These are phyloP conservation scores for Thecophora atra DNA, from an alignment of 2,888 invertebrate genomes.

Conservation along the genomic window DNA sequence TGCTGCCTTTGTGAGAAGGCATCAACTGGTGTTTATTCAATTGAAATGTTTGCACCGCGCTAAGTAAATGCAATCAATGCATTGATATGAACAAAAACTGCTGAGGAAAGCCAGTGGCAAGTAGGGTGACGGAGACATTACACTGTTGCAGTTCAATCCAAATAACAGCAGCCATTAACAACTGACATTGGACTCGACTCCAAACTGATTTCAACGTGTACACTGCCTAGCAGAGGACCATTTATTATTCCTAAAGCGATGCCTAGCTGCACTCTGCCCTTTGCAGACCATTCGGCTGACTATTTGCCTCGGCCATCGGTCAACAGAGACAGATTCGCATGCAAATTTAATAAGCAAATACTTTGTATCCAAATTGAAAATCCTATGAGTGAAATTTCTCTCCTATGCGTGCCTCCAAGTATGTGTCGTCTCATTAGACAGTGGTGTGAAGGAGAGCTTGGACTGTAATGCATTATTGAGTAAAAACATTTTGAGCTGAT, in stretches of 20 bases:
- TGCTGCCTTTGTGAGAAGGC: constrained; percentile 17
- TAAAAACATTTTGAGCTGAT: too few relatives aligned
- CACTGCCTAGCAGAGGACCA: constrained; percentile 11
- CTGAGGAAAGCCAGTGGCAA: background rate
- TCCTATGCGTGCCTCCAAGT: too few relatives aligned
- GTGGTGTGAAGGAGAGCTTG: background rate
- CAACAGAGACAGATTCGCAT: constrained; percentile 66
- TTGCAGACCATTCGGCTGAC: background rate
- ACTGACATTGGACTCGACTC: background rate
- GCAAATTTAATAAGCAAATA: constrained; percentile 67
- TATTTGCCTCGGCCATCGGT: constrained; percentile 52
- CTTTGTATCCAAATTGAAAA: constrained; percentile 61
- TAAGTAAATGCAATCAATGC: constrained; percentile 33
- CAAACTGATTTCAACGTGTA: background rate
- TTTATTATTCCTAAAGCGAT: constrained; percentile 27
- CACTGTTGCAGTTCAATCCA: background rate
- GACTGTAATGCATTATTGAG: constrained; percentile 22
- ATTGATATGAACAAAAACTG: constrained; percentile 17
- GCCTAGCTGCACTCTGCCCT: background rate
- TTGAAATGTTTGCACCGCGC: constrained; percentile 33
- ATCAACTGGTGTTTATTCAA: constrained; percentile 29
- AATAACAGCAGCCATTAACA: too few relatives aligned
- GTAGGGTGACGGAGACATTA: background rate
- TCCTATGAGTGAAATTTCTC: too few relatives aligned
- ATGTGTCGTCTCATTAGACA: background rate